Conservation (phyloP, 92 coral and sea anemone species). For the Palythoa caribaeorum region DNA sequence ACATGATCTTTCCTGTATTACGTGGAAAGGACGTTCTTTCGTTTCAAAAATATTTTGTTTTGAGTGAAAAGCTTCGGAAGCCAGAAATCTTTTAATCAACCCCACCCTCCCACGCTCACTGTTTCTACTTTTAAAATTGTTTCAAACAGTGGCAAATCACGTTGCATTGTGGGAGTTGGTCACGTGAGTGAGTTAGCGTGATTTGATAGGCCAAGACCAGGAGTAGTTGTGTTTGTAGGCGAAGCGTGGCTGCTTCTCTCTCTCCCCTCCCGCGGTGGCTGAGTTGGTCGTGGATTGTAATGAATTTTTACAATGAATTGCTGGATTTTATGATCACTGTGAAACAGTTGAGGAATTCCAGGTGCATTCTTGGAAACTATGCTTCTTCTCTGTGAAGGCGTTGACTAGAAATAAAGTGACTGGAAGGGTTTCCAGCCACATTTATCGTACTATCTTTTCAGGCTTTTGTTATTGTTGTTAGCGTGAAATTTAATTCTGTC, state of each 20-base stretch:
- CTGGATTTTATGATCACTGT: conserved; percentile 54
- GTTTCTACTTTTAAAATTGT: not conserved
- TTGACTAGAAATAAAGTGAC: conserved; percentile 51
- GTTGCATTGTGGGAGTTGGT: conserved; percentile 47
- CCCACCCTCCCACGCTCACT: not conserved
- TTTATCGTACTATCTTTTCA: conserved; percentile 49
- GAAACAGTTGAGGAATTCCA: conserved; percentile 55
- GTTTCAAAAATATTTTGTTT: not conserved
- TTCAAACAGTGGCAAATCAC: conserved; percentile 32
- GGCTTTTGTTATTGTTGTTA: conserved; percentile 90
- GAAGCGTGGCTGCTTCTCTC: conserved; percentile 75
- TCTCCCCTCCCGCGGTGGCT: conserved; percentile 88
- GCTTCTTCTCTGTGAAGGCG: conserved; percentile 49
- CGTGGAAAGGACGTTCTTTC: not conserved
- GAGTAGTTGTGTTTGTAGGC: conserved; percentile 40
- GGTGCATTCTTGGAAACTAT: conserved; percentile 58
- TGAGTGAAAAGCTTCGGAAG: not conserved
- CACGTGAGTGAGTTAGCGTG: conserved; percentile 54
- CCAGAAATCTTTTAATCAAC: not conserved
- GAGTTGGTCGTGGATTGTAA: conserved; percentile 78
- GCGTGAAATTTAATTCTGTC: conserved; percentile 76
- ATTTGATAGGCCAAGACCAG: conserved; percentile 50
- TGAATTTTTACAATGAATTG: conserved; percentile 81
- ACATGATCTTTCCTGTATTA: not conserved
- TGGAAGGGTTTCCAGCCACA: conserved; percentile 45